Conservation (phyloP, 2,888 invertebrate species). For the Athalia circularis region DNA sequence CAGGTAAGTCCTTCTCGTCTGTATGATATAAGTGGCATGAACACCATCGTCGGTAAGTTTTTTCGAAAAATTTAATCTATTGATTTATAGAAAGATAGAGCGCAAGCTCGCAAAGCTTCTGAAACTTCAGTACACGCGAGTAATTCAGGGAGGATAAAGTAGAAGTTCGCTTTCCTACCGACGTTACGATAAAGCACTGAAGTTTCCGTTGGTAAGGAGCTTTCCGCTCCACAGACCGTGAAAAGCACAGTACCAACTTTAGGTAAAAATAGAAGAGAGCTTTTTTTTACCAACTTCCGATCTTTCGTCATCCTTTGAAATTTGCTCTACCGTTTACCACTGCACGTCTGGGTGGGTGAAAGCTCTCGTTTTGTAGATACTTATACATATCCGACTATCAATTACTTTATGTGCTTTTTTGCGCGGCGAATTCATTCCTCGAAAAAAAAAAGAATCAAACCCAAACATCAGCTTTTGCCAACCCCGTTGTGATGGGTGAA, state of each 20-base stretch:
- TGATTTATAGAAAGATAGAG: neutral
- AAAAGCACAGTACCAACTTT: neutral
- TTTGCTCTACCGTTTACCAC: neutral
- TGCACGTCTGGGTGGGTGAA: neutral
- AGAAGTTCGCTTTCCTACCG: constrained; percentile 21
- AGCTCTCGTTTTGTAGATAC: neutral
- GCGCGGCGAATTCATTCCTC: no score
- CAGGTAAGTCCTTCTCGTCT: constrained; percentile 36
- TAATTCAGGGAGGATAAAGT: no score
- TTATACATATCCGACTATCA: no score
- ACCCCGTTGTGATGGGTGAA: no score
- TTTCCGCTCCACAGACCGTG: neutral
- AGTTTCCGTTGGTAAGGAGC: neutral
- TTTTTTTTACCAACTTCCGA: no score
- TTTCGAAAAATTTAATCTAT: neutral
- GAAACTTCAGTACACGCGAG: neutral
- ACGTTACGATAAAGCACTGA: constrained; percentile 3
- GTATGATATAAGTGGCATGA: neutral
- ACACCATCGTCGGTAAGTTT: constrained; percentile 21
- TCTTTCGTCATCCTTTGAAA: neutral
- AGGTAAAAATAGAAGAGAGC: neutral
- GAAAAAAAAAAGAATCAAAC: no score
- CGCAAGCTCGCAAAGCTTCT: constrained; percentile 1
- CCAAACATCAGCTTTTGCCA: no score
- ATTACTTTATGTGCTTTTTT: no score